Base-by-base conservation (phyloP, 2,113 vertebrate genomes). In the Danio rerio region DNA sequence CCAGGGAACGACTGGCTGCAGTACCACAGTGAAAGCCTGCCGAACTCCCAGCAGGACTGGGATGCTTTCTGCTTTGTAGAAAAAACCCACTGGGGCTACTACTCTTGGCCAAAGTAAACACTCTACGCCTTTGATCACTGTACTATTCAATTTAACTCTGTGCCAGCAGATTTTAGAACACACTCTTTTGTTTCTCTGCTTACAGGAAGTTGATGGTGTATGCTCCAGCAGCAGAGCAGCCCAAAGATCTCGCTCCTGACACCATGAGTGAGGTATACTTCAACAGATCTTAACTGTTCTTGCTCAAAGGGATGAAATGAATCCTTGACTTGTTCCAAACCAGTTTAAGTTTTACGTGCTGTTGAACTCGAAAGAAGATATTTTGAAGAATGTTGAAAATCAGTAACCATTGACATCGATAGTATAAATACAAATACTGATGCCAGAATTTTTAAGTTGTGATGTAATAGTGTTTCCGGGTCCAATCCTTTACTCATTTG, bases 21-120 rank as follows among this genome's bases (percentile, higher is more conserved):
- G 93, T 99, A 98, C 47, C 88, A 97, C 86, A 94, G 94, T 89
- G 93, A 77, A 87, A 94, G 83, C 78, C 89, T 99, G 59, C 98
- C 97, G 80, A 93, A 93, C 84, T 96, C 90, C 5, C 93, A 95
- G 89, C 92, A 95, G 62, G 94, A 93, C 45, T 98, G 97, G 98
- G 96, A 98, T 12, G 89, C 90, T 0, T 94, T 92, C 83, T 91
- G 70, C 13, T 98, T 94, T 83, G 96, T 99, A 91, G 97, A 99
- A 87, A 99, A 99, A 88, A 98, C 97, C 0, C 97, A 99, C 89
- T 96, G 95, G 95, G 97, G 98, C 6, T 99, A 99, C 88, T 97
- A 96, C 47, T 93, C 92, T 0, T 99, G 97, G 97, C 98, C 98
- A 18, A 94, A 90, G 98, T 99, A 92, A 45, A 73, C 8, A 45